Conservation (phyloP, 2,113 vertebrate genomes). For the Pygathrix nemaeus region DNA sequence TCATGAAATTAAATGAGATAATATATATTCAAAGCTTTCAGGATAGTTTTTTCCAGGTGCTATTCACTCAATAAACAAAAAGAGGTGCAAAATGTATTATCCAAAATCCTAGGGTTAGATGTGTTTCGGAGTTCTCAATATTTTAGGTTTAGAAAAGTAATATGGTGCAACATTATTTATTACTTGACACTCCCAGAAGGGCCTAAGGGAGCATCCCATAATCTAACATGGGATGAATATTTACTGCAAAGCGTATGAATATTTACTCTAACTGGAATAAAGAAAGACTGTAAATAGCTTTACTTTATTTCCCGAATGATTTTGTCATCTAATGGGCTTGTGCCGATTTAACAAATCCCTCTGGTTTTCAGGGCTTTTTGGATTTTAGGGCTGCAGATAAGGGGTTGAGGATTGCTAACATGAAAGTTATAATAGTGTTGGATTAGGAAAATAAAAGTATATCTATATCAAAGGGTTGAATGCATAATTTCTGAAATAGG, state of each 20-base stretch:
- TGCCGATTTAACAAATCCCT: background rate
- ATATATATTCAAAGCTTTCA: background rate
- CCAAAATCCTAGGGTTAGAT: background rate
- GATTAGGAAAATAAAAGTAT: background rate
- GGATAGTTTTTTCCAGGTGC: background rate
- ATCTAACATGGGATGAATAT: background rate
- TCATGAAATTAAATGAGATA: background rate
- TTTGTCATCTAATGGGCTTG: background rate
- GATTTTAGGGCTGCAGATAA: background rate
- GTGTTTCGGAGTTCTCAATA: background rate
- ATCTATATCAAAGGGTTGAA: background rate
- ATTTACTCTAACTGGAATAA: background rate
- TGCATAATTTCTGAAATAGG: background rate
- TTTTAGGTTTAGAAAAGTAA: background rate
- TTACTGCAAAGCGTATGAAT: background rate
- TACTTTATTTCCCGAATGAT: background rate
- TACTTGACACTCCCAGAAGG: background rate
- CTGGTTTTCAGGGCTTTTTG: background rate
- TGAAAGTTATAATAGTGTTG: background rate
- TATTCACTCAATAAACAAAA: background rate
- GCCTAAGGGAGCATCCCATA: background rate
- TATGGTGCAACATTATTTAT: background rate
- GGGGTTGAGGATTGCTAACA: background rate
- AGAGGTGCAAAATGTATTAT: background rate
- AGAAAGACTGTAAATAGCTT: background rate